Evolutionary conservation across 2,797 vertebrate species (phyloP), one percentile per base, ranked within the genome.

Genomic region (Toxotes lorentzi): DNA sequence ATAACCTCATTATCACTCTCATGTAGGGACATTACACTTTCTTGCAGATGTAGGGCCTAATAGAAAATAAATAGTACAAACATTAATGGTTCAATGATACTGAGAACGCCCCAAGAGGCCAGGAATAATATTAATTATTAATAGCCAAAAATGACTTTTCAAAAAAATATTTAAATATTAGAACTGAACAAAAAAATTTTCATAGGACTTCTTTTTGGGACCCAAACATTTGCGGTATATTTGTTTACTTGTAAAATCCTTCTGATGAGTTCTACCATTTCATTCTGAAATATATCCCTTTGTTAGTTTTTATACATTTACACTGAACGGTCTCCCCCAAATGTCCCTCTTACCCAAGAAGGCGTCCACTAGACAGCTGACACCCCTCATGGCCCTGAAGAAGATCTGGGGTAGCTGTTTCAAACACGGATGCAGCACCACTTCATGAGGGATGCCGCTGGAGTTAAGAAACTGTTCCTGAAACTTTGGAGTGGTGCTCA

Each of bases 401-500:
- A 99, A 99, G 92, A 99, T 98, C 78, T 98, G 97, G 91, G 98
- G 97, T 77, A 99, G 96, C 91, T 99, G 97, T 89, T 97, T 97
- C 89, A 99, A 96, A 95, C 98, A 99, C 53, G 96, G 97, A 89
- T 98, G 98, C 86, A 98, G 95, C 85, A 97, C 96, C 85, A 97
- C 93, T 80, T 99, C 97, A 91, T 98, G 98, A 34, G 97, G 95
- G 89, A 98, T 96, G 57, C 97, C 96, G 32, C 96, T 98, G 85
- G 97, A 96, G 92, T 95, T 97, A 64, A 99, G 94, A 88, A 99
- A 98, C 95, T 98, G 97, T 87, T 99, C 97, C 94, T 99, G 98
- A 95, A 99, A 99, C 94, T 98, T 98, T 74, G 98, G 98, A 76
- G 98, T 98, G 91, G 98, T 98, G 95, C 97, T 98, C 91, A 99